Evolutionary conservation across 2,888 invertebrate genomes (phyloP).

Genomic region (Galeopsomyia nigrocyanea): DNA sequence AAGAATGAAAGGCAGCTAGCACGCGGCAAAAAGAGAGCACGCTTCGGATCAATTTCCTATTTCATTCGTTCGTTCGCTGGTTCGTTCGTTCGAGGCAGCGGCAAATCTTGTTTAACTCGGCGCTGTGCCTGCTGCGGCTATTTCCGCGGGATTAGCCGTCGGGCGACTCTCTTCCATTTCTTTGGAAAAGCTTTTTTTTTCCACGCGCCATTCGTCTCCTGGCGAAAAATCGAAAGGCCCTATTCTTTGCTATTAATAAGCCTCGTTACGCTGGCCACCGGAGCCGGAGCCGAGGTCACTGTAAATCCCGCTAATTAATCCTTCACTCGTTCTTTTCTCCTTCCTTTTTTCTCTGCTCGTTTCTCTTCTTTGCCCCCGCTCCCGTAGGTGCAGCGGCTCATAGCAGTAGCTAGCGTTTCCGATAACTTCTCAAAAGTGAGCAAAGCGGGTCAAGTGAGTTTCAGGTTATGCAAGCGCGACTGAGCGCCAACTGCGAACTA

Average conservation of each 20-base stretch:
- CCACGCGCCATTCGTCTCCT: no score
- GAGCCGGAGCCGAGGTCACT: no score
- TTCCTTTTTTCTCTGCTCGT: not conserved
- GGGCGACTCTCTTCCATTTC: not conserved
- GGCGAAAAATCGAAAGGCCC: no score
- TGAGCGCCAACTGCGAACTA: constrained; percentile 4
- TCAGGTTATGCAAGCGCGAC: constrained; percentile 2
- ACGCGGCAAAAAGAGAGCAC: constrained; percentile 8
- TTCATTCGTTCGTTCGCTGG: constrained; percentile 25
- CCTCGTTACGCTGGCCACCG: no score
- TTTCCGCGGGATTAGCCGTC: not conserved
- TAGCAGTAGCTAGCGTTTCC: constrained; percentile 44
- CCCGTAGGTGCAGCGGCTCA: constrained; percentile 11
- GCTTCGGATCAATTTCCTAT: constrained; percentile 44
- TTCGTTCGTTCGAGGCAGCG: not conserved
- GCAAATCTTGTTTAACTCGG: constrained; percentile 41
- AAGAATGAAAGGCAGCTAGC: constrained; percentile 47
- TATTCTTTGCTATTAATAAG: no score
- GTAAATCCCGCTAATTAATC: constrained; percentile 33
- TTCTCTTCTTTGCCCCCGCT: not conserved
- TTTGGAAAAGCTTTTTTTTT: constrained; percentile 1
- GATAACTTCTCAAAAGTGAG: constrained; percentile 42
- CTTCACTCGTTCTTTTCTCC: constrained; percentile 6
- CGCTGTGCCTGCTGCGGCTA: not conserved
- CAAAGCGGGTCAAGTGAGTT: constrained; percentile 46